phyloP scores from a whole-genome alignment of 35 echinoderm and acorn worm species.

The Amphiura filiformis region DNA sequence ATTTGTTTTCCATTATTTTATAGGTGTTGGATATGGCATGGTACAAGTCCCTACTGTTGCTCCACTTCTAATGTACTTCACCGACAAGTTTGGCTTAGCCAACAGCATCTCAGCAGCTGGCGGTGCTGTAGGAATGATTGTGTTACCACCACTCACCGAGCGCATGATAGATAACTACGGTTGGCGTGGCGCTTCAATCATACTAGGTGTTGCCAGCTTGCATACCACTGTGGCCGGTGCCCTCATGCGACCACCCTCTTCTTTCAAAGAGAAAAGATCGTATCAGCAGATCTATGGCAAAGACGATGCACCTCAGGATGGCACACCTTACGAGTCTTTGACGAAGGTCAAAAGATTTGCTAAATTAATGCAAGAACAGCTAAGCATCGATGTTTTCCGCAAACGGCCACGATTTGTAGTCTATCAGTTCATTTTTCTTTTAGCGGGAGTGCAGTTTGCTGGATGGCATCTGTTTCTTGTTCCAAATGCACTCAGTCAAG shows the following conservation, averaged over 20 bases:
- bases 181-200: background rate
- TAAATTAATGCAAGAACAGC: background rate
- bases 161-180: background rate
- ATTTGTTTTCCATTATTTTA: background rate
- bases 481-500: background rate
- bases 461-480: background rate
- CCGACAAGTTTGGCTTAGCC: conserved; percentile 14
- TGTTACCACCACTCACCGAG: background rate
- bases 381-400: background rate
- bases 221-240: background rate
- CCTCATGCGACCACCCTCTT: background rate
- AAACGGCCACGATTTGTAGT: background rate
- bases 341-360: background rate
- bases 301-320: background rate
- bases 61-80: background rate
- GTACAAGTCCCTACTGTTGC: background rate
- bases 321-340: background rate
- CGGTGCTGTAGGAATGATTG: background rate
- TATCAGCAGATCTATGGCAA: background rate
- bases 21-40: background rate
- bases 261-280: background rate
- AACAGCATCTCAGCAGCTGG: background rate
- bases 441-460: background rate
- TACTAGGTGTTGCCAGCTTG: background rate
- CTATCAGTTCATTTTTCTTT: background rate